Base-by-base conservation (phyloP, 2,888 invertebrate species). In the Volucella inanis region DNA sequence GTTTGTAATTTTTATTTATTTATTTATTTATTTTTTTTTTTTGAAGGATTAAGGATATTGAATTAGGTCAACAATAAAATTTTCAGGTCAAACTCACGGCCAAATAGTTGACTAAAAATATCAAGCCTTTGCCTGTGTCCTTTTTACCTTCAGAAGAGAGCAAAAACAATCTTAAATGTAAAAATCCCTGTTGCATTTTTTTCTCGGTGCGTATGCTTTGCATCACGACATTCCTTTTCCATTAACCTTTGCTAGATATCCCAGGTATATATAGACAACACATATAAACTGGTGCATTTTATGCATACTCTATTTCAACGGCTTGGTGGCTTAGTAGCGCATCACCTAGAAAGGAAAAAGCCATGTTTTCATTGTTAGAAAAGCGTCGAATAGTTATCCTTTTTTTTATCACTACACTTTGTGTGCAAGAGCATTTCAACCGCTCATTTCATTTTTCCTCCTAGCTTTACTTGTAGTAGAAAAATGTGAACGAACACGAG, bases 291-390 rank as follows among this genome's bases (percentile, higher is more conserved):
- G 31, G n/a, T 15, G 8, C 43, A 15, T 38, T 12, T 61, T 15
- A 22, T 61, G 9, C 15, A 49, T 49, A 39, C 38, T 38, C 38
- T 1, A n/a, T 6, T 22, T 11, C 54, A 43, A n/a, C 45, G 39
- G 43, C 39, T 47, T 18, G 43, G 22, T 61, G 61, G 45, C 11
- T 59, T 45, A 68, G 49, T 59, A 31, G 31, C 31, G 67, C 15
- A 68, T 71, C 77, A 71, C 54, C 70, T 64, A 79, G 78, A 71
- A 71, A 65, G 78, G 65, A 79, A 65, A 31, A 65, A 72, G 65
- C 65, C 59, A 52, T 78, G 64, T 79, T 79, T 79, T 79, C 78
- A 72, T 65, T 71, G 78, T 79, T 79, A 65, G 72, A 52, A 65
- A 79, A 79, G 71, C 78, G 71, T 79, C 65, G 65, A 79, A 71